Evolutionary conservation across 1,140 invertebrate genomes (phyloP).

Genomic region (Batillaria attramentaria): DNA sequence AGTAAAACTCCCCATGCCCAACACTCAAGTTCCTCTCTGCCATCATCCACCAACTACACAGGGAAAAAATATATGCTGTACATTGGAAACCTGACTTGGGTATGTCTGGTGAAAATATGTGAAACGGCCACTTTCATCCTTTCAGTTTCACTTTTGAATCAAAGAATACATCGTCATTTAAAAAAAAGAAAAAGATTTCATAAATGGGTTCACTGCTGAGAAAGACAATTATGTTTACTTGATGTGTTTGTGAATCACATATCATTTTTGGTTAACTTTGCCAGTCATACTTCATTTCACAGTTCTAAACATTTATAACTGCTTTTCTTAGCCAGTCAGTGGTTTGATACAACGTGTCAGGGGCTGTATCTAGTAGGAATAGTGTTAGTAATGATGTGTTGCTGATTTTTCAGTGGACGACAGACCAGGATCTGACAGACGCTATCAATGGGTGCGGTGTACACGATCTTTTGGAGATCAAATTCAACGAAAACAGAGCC

Average conservation of each 20-base stretch:
- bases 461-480: slow-evolving; percentile 95
- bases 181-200: too few relatives aligned
- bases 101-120: slow-evolving; percentile 58
- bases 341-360: not conserved
- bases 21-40: slow-evolving; percentile 39
- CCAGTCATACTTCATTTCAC: too few relatives aligned
- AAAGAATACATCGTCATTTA: not conserved
- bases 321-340: too few relatives aligned
- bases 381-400: slow-evolving; percentile 4
- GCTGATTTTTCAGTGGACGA: slow-evolving; percentile 88
- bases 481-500: slow-evolving; percentile 99
- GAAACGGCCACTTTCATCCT: not conserved
- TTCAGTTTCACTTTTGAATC: not conserved
- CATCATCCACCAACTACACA: slow-evolving; percentile 59
- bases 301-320: too few relatives aligned
- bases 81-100: slow-evolving; percentile 92
- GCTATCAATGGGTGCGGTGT: slow-evolving; percentile 90
- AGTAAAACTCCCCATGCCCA: slow-evolving; percentile 29
- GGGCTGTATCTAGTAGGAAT: not conserved
- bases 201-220: not conserved
- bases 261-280: too few relatives aligned
- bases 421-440: slow-evolving; percentile 95
- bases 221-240: not conserved
- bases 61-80: slow-evolving; percentile 86
- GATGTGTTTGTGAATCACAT: too few relatives aligned